A percentile compares a stretch with the other conserved stretches of the same genome.
phyloP scores from a whole-genome alignment of 2,888 invertebrate genomes.

The Scrobipalpa atriplicella region DNA sequence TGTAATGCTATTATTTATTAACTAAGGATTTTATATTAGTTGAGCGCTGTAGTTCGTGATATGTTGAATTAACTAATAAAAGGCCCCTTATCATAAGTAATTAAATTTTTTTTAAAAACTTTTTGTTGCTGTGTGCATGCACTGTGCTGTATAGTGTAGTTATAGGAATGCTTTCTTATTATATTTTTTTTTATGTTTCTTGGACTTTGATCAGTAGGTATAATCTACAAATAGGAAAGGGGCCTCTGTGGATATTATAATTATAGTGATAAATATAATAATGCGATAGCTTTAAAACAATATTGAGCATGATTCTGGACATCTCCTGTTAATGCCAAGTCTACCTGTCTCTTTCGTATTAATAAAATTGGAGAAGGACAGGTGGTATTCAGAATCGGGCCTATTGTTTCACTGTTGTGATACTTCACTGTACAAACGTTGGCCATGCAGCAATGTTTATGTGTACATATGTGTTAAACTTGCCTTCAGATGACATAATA shows the following conservation, averaged over 20 bases:
- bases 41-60: too few species aligned
- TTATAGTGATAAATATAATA: conserved; percentile 13
- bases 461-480: conserved; percentile 39
- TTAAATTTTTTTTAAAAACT: too few species aligned
- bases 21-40: too few species aligned
- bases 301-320: neutral
- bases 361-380: neutral
- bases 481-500: conserved; percentile 67
- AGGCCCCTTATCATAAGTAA: too few species aligned
- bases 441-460: conserved; percentile 46
- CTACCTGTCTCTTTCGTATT: too few species aligned
- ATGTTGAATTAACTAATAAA: too few species aligned
- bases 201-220: too few species aligned
- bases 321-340: too few species aligned
- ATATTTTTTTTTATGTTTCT: too few species aligned
- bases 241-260: neutral
- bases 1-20: neutral
- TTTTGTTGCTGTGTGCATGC: too few species aligned
- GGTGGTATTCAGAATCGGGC: conserved; percentile 23
- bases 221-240: neutral
- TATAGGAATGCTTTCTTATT: too few species aligned
- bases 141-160: too few species aligned
- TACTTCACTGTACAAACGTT: conserved; percentile 73
- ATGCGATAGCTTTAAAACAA: conserved; percentile 61
- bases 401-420: conserved; percentile 75